Percentiles rank a stretch among this genome's conserved stretches.
Evolutionary conservation across 1,140 invertebrate species (phyloP).

Genomic region (Solen grandis): DNA sequence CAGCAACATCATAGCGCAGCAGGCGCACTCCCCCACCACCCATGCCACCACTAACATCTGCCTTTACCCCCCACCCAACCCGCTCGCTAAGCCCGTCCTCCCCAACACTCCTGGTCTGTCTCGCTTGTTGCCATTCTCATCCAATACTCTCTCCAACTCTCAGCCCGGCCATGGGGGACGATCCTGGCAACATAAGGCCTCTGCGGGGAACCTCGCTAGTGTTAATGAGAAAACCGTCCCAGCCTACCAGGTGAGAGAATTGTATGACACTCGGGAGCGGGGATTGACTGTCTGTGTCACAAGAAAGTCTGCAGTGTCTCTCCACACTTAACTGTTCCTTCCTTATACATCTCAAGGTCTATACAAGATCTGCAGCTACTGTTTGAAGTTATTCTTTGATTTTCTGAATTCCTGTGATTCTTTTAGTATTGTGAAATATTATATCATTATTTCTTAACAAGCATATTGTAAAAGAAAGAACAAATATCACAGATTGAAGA

Average conservation of each 20-base stretch:
- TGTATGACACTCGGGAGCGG: no score
- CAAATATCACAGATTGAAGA: no score
- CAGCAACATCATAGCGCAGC: conserved; percentile 6
- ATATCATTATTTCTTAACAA: no score
- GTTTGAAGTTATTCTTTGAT: no score
- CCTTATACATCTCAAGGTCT: no score
- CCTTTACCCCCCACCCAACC: conserved; percentile 53
- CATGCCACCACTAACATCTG: conserved; percentile 52
- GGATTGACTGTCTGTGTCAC: no score
- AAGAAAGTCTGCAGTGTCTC: no score
- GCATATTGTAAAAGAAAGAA: no score
- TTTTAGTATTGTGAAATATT: no score
- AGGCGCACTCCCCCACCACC: conserved; percentile 1
- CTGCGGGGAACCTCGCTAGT: conserved; percentile 52
- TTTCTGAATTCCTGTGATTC: no score
- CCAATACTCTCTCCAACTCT: conserved; percentile 57
- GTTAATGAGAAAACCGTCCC: conserved; percentile 64
- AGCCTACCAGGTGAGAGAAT: conserved; percentile 64
- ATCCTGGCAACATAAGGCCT: conserved; percentile 57
- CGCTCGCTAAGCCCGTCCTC: conserved; percentile 52
- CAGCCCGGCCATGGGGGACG: conserved; percentile 56
- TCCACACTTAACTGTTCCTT: no score
- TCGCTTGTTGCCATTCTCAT: conserved; percentile 38
- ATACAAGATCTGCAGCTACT: no score
- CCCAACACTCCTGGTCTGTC: conserved; percentile 23